These are phyloP conservation scores for Platyscapa corneri DNA, from an alignment of 1,140 invertebrate species.

Conservation along the genomic window DNA sequence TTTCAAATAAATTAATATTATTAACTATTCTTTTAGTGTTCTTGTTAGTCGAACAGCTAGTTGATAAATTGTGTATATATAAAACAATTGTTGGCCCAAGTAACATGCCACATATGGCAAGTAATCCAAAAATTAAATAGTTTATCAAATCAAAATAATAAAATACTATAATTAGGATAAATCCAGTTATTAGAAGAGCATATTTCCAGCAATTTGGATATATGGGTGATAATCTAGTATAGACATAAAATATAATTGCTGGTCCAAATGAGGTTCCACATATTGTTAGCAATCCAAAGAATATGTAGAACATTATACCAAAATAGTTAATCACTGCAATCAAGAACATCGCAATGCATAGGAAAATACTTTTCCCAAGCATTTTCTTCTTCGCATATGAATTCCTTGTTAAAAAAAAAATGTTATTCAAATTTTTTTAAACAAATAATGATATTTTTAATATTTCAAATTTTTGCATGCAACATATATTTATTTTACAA, in stretches of 20 bases:
- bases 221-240: conserved; percentile 37
- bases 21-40: conserved; percentile 28
- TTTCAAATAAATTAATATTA: conserved; percentile 45
- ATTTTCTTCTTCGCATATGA: conserved; percentile 41
- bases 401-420: neutral
- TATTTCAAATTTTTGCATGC: too few species aligned
- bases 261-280: conserved; percentile 45
- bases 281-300: conserved; percentile 47
- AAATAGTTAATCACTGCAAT: conserved; percentile 44
- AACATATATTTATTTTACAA: neutral
- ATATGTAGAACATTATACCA: conserved; percentile 42
- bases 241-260: conserved; percentile 48
- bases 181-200: conserved; percentile 8
- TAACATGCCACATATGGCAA: conserved; percentile 36
- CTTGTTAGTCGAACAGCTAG: neutral
- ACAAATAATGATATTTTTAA: too few species aligned
- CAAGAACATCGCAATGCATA: conserved; percentile 41
- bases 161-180: conserved; percentile 27
- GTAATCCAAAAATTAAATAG: conserved; percentile 42
- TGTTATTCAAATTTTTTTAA: too few species aligned
- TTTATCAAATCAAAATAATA: conserved; percentile 40
- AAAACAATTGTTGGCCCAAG: conserved; percentile 48
- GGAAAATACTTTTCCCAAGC: conserved; percentile 34
- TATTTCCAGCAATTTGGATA: conserved; percentile 43
- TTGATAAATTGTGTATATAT: conserved; percentile 36